Evolutionary conservation across 2,113 vertebrate genomes (phyloP).

Genomic region (Spizaetus ornatus): DNA sequence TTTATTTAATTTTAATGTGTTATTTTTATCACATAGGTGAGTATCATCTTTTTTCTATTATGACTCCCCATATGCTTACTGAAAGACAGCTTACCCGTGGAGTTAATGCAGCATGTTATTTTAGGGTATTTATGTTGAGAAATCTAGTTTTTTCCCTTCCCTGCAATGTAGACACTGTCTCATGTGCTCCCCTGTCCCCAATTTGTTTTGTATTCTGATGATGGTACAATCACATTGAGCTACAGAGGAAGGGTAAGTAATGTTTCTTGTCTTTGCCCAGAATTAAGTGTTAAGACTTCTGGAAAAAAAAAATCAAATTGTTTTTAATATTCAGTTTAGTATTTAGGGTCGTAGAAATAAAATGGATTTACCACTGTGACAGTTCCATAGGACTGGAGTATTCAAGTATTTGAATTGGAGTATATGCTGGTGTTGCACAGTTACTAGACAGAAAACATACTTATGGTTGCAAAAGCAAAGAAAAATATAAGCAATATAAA

Average conservation of each 20-base stretch:
- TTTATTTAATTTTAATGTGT: neutral
- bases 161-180: neutral
- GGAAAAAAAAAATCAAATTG: neutral
- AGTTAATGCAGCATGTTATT: neutral
- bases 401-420: neutral
- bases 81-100: neutral
- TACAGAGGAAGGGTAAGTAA: constrained; percentile 32
- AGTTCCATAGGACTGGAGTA: neutral
- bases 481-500: neutral
- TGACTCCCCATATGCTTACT: neutral
- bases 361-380: neutral
- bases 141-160: neutral
- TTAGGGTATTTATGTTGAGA: neutral
- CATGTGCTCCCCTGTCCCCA: neutral
- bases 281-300: neutral
- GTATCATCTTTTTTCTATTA: neutral
- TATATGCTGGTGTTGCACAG: neutral
- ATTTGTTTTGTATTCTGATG: constrained; percentile 39
- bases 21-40: neutral
- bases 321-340: neutral
- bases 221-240: constrained; percentile 15
- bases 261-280: neutral
- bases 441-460: neutral
- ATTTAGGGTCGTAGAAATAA: neutral
- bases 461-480: neutral